Percentiles rank a stretch among this genome's conserved stretches.
Evolutionary conservation across 92 coral and sea anemone species (phyloP).

Genomic region (Diadumene lineata): DNA sequence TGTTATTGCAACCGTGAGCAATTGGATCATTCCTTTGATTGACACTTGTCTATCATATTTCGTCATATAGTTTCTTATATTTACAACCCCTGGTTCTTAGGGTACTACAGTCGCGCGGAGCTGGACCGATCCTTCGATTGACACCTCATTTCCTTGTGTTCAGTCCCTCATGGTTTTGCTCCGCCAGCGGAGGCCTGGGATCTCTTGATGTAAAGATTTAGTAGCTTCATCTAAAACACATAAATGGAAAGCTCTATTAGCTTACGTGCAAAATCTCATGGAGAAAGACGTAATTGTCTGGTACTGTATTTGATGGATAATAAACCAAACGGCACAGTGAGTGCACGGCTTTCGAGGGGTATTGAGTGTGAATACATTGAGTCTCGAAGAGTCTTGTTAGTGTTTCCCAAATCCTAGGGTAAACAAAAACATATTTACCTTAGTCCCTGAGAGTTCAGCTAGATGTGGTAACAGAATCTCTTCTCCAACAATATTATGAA

Average conservation of each 20-base stretch:
- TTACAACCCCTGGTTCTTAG: not conserved
- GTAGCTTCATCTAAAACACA: constrained; percentile 85
- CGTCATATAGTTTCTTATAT: not conserved
- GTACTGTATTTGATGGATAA: no score
- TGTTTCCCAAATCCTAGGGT: no score
- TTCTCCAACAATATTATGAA: constrained; percentile 87
- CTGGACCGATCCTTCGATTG: not conserved
- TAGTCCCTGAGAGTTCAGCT: constrained; percentile 94
- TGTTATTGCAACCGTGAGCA: not conserved
- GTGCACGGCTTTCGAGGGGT: no score
- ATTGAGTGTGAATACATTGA: no score
- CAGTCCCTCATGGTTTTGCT: constrained; percentile 55
- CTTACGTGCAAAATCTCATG: no score
- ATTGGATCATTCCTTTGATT: not conserved
- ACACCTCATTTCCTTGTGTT: not conserved
- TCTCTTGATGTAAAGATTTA: constrained; percentile 95
- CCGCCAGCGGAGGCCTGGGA: constrained; percentile 91
- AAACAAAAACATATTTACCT: no score
- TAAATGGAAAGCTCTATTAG: no score
- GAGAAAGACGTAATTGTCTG: no score
- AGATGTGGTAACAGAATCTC: constrained; percentile 76
- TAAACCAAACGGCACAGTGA: no score
- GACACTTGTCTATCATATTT: not conserved
- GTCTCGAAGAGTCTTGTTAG: no score
- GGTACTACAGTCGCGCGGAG: not conserved